These are phyloP conservation scores for Pseudochirops corinnae DNA, from an alignment of 2,797 vertebrate genomes.

Conservation along the genomic window DNA sequence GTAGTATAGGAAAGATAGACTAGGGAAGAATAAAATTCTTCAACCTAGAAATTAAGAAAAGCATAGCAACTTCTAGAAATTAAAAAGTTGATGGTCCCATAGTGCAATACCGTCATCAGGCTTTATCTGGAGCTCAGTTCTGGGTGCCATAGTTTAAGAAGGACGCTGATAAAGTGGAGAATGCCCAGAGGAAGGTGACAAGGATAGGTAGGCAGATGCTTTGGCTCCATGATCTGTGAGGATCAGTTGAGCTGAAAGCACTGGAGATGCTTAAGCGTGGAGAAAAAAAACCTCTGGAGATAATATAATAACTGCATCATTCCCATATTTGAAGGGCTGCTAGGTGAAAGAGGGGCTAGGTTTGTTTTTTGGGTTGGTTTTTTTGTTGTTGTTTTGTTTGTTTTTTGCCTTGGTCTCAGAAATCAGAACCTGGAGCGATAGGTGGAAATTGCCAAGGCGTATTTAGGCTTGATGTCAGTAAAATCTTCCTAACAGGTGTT, in stretches of 20 bases:
- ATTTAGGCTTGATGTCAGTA: background rate
- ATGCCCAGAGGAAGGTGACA: background rate
- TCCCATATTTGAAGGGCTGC: background rate
- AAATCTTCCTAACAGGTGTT: background rate
- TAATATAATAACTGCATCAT: background rate
- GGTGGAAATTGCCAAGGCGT: background rate
- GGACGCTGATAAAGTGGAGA: background rate
- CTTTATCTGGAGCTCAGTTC: background rate
- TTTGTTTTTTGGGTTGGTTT: background rate
- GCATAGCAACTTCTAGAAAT: background rate
- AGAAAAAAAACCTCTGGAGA: background rate
- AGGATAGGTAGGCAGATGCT: background rate
- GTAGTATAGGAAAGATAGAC: background rate
- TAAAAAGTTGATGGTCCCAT: background rate
- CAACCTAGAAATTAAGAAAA: background rate
- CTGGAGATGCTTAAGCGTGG: background rate
- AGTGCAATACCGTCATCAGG: background rate
- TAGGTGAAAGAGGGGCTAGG: too few species aligned
- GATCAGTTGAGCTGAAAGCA: background rate
- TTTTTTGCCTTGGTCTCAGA: background rate
- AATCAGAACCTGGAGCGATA: background rate
- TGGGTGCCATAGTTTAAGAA: background rate
- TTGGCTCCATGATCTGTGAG: background rate
- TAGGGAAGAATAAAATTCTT: background rate
- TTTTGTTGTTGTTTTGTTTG: too few species aligned